Conservation (phyloP, 2,113 vertebrate species). For the Chloropsis cyanopogon region DNA sequence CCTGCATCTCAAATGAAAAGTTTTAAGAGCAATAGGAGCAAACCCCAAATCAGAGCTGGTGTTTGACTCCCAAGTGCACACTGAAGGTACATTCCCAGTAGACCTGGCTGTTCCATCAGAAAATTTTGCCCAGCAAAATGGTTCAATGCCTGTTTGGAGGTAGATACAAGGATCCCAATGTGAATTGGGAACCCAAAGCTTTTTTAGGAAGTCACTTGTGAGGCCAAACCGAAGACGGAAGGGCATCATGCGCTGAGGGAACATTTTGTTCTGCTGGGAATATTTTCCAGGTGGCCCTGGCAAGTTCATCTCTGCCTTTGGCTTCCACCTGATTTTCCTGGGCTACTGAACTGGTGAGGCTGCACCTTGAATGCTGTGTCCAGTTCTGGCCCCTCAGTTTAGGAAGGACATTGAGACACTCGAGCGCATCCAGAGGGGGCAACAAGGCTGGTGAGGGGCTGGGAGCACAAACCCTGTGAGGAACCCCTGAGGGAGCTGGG, state of each 20-base stretch:
- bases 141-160: not conserved
- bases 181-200: not conserved
- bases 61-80: not conserved
- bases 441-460: not conserved
- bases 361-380: not conserved
- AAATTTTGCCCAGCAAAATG: not conserved
- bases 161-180: not conserved
- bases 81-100: not conserved
- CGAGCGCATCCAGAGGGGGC: not conserved
- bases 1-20: not conserved
- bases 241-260: rapidly evolving
- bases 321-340: not conserved
- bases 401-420: not conserved
- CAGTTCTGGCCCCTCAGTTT: not conserved
- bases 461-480: not conserved
- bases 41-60: not conserved
- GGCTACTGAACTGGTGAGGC: not conserved
- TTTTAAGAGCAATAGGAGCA: not conserved
- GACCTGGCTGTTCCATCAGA: not conserved
- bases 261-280: not conserved
- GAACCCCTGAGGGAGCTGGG: not conserved
- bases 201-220: not conserved
- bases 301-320: not conserved
- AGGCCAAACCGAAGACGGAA: not conserved
- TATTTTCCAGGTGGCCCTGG: not conserved